Conservation (phyloP, 2,797 vertebrate species). For the Xerus rutilus region DNA sequence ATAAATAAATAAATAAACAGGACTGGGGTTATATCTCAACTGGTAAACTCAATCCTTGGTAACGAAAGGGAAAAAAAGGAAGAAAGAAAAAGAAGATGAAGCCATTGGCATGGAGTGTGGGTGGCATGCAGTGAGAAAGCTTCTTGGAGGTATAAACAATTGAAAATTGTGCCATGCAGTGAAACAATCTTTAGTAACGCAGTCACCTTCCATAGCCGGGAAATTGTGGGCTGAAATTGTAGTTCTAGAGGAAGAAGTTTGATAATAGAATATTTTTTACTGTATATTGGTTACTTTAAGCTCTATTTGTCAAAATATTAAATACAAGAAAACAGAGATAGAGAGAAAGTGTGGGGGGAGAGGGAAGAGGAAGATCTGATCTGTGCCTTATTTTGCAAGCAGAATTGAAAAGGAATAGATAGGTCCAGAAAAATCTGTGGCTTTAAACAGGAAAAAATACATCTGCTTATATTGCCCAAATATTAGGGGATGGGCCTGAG, state of each 20-base stretch:
- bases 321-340: neutral
- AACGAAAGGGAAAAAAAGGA: neutral
- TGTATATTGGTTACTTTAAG: neutral
- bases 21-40: no score
- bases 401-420: neutral
- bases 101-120: no score
- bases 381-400: neutral
- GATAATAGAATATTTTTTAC: neutral
- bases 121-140: neutral
- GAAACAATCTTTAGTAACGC: neutral
- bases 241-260: neutral
- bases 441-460: neutral
- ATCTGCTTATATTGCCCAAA: neutral
- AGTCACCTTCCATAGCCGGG: neutral
- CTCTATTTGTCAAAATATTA: neutral
- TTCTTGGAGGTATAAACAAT: neutral
- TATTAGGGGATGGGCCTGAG: neutral
- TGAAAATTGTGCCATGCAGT: rapidly evolving
- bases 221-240: neutral
- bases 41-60: no score
- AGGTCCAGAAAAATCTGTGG: neutral
- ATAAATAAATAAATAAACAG: neutral
- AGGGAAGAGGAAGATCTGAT: neutral
- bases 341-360: no score
- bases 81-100: neutral